phyloP scores from a whole-genome alignment of 2,888 invertebrate species.

The Lymantria dispar region DNA sequence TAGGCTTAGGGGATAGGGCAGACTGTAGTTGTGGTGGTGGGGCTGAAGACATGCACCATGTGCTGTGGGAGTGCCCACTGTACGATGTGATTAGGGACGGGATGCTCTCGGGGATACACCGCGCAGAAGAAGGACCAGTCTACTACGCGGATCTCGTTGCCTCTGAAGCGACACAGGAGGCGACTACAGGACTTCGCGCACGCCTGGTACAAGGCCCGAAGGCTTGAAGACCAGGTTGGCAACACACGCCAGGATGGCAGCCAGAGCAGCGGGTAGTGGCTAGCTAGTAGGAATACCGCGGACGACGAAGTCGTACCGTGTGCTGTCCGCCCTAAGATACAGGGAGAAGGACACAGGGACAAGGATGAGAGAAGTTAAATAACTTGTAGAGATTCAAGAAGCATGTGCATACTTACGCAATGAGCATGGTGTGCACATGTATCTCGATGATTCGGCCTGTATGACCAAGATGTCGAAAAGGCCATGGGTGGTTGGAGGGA shows the following conservation, averaged over 20 bases:
- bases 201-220: not conserved
- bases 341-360: conserved; percentile 59
- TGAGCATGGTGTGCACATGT: not conserved
- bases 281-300: too few species aligned
- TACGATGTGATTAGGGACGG: not conserved
- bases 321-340: not conserved
- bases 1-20: not conserved
- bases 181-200: not conserved
- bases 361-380: conserved; percentile 48
- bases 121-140: not conserved
- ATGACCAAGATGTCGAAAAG: not conserved
- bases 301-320: not conserved
- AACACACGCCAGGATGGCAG: not conserved
- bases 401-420: conserved; percentile 51
- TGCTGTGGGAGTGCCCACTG: not conserved
- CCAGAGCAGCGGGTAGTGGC: not conserved
- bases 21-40: not conserved
- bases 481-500: not conserved
- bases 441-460: not conserved
- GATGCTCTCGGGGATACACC: not conserved
- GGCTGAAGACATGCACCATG: not conserved
- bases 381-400: conserved; percentile 52
- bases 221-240: not conserved
- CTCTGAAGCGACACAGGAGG: not conserved
- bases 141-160: not conserved